Percentiles rank a stretch among this genome's conserved stretches.
Evolutionary conservation across 2,113 vertebrate genomes (phyloP).

Genomic region (Crotalus horridus): DNA sequence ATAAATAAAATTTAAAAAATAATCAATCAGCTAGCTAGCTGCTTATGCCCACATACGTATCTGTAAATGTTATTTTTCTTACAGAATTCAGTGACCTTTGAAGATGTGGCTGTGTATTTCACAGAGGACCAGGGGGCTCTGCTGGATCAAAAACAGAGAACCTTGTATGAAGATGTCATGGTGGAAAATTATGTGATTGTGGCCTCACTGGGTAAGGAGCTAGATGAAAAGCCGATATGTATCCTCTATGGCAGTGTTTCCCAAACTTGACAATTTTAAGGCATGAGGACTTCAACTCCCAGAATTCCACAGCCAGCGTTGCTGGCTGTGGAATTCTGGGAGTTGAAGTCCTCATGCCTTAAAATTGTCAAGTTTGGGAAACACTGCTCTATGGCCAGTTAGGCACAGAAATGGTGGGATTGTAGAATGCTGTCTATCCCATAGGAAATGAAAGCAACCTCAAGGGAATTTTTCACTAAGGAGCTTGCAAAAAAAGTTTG

Average conservation of each 20-base stretch:
- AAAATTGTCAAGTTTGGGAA: too few species aligned
- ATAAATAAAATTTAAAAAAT: background rate
- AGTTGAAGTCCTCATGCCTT: too few species aligned
- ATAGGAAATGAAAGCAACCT: background rate
- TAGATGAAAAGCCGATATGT: background rate
- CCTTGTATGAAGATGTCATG: constrained; percentile 20
- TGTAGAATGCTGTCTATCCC: background rate
- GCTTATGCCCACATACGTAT: background rate
- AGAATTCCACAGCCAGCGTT: too few species aligned
- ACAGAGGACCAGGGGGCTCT: background rate
- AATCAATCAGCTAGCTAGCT: background rate
- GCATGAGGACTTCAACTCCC: too few species aligned
- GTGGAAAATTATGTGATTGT: constrained; percentile 19
- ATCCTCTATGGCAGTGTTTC: too few species aligned
- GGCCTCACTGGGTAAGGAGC: constrained; percentile 4
- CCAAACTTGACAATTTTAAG: too few species aligned
- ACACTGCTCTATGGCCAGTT: background rate
- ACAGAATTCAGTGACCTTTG: constrained; percentile 13
- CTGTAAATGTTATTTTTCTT: background rate
- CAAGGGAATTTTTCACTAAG: background rate
- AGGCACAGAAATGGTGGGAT: background rate
- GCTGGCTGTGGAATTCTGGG: too few species aligned
- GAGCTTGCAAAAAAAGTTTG: background rate
- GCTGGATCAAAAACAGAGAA: background rate
- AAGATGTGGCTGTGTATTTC: constrained; percentile 27